Evolutionary conservation across 2,888 invertebrate genomes (phyloP).

Genomic region (Hyalella azteca): DNA sequence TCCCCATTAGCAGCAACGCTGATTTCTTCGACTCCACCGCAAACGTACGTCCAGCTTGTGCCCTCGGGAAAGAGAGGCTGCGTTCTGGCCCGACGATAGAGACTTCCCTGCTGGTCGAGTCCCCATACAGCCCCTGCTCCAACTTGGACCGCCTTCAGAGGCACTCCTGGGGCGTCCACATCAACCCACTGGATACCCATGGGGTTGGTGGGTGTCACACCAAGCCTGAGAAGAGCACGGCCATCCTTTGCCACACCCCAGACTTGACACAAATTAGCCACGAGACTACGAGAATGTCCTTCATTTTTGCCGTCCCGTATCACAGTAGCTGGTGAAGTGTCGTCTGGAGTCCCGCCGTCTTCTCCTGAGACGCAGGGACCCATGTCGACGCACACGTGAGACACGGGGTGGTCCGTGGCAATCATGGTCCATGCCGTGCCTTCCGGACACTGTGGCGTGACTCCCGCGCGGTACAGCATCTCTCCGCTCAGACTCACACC

Average conservation of each 20-base stretch:
- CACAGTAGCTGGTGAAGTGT: background rate
- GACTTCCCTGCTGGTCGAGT: constrained; percentile 68
- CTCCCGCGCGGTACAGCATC: constrained; percentile 80
- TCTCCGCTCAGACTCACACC: constrained; percentile 86
- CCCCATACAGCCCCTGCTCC: constrained; percentile 54
- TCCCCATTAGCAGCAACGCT: constrained; percentile 46
- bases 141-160: constrained; percentile 49
- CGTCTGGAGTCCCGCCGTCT: background rate
- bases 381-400: constrained; percentile 38
- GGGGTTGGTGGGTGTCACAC: constrained; percentile 70
- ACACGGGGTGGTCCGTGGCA: constrained; percentile 61
- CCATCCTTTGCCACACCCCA: constrained; percentile 90
- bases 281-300: background rate
- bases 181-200: constrained; percentile 64
- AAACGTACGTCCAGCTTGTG: constrained; percentile 46
- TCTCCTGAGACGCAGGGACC: background rate
- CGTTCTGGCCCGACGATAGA: constrained; percentile 72
- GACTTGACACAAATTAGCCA: constrained; percentile 62
- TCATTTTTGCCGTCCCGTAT: background rate
- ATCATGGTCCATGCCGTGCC: constrained; percentile 75
- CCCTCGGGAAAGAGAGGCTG: constrained; percentile 56
- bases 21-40: constrained; percentile 41
- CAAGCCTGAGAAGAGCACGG: constrained; percentile 79
- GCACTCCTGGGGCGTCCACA: constrained; percentile 51
- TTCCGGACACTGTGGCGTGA: constrained; percentile 74